Percentiles rank a stretch among this genome's conserved stretches.
Conservation (phyloP, 1,140 invertebrate genomes). For the Yoshiicerus persimilis region DNA sequence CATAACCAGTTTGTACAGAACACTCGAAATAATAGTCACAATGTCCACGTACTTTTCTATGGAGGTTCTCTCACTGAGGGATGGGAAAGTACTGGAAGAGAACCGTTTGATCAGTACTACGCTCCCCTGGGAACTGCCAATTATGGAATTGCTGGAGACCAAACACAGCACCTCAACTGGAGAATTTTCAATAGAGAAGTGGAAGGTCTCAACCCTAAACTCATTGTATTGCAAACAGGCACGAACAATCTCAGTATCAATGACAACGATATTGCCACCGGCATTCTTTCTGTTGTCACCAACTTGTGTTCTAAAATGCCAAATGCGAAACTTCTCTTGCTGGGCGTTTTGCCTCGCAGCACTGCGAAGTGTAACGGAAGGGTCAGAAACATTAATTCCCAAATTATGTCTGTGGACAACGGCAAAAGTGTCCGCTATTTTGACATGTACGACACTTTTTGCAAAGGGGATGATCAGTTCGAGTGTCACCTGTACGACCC, state of each 20-base stretch:
- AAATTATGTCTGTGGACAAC: conserved; percentile 2
- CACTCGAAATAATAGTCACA: background rate
- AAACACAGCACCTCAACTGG: conserved; percentile 63
- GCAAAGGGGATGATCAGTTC: background rate
- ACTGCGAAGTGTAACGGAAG: background rate
- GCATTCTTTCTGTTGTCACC: background rate
- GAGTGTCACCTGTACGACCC: background rate
- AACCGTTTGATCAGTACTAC: conserved; percentile 26
- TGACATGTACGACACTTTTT: conserved; percentile 28
- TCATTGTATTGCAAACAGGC: conserved; percentile 39
- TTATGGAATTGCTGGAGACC: conserved; percentile 63
- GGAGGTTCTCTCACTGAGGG: conserved; percentile 36
- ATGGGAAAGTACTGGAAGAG: conserved; percentile 9
- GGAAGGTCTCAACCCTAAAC: conserved; percentile 57
- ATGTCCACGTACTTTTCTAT: conserved; percentile 27
- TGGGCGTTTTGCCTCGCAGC: conserved; percentile 23
- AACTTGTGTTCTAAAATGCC: background rate
- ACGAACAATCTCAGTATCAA: conserved; percentile 16
- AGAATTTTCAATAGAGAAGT: conserved; percentile 62
- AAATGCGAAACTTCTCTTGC: conserved; percentile 27
- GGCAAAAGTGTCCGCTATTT: background rate
- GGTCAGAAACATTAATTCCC: conserved; percentile 23
- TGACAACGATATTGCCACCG: background rate
- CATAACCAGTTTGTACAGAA: conserved; percentile 17
- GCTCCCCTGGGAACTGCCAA: conserved; percentile 54